phyloP scores from a whole-genome alignment of 2,888 invertebrate species.

The Folsomia candida region DNA sequence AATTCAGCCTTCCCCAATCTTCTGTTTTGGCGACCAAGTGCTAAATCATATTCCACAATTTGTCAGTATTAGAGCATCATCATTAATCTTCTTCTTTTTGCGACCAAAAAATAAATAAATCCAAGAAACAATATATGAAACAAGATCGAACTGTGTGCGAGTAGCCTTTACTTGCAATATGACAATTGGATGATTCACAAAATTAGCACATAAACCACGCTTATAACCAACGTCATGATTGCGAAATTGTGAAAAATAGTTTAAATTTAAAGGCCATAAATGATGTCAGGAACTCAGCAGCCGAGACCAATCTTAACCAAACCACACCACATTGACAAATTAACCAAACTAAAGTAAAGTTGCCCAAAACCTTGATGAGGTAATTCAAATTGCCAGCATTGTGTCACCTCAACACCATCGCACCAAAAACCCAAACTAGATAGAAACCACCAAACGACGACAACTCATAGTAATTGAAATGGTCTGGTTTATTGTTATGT shows the following conservation, averaged over 20 bases:
- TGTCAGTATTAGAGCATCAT: not conserved
- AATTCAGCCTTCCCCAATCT: not conserved
- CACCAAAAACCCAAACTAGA: not conserved
- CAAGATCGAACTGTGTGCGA: not conserved
- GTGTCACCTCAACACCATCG: conserved; percentile 7
- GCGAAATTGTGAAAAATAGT: not conserved
- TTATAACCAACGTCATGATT: not conserved
- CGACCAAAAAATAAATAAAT: too few species aligned
- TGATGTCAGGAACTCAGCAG: conserved; percentile 13
- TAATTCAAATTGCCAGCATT: conserved; percentile 13
- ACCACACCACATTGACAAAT: not conserved
- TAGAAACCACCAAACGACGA: not conserved
- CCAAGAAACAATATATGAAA: not conserved
- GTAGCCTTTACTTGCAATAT: not conserved
- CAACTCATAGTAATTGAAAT: conserved; percentile 5
- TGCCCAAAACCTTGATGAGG: conserved; percentile 17
- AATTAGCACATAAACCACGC: not conserved
- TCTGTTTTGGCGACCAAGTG: not conserved
- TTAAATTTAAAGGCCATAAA: conserved; percentile 2
- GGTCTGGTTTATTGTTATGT: conserved; percentile 13
- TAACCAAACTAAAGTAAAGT: conserved; percentile 1
- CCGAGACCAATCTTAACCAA: conserved; percentile 5
- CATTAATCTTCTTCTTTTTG: not conserved
- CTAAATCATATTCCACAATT: not conserved
- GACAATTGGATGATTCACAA: not conserved